Percentiles rank a stretch among this genome's conserved stretches.
These are phyloP conservation scores for Siniperca chuatsi DNA, from an alignment of 2,113 vertebrate genomes.

Conservation along the genomic window DNA sequence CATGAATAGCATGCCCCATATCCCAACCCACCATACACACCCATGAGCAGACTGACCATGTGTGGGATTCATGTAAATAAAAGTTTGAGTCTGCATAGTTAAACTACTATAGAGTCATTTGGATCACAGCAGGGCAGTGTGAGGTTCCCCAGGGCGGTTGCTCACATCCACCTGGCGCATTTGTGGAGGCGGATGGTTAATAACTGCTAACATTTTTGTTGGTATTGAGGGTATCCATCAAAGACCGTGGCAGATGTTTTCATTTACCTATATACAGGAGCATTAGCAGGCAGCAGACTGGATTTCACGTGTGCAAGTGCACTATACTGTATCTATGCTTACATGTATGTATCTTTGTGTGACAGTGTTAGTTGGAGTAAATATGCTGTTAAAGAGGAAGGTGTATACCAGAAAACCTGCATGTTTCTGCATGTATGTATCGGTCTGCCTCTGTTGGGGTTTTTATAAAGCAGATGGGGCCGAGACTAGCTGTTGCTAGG, in stretches of 20 bases:
- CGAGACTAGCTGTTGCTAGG: conserved; percentile 63
- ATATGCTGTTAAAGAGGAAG: not conserved
- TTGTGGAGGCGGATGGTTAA: conserved; percentile 49
- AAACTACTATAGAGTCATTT: conserved; percentile 8
- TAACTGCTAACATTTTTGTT: conserved; percentile 64
- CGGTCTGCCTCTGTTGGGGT: conserved; percentile 1
- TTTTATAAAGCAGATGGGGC: conserved; percentile 54
- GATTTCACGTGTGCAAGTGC: not conserved
- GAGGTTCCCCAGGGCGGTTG: not conserved
- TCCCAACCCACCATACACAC: not conserved
- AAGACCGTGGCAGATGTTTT: conserved; percentile 17
- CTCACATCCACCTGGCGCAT: conserved; percentile 7
- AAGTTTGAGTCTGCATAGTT: conserved; percentile 1
- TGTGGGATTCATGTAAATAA: conserved; percentile 35
- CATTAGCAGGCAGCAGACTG: not conserved
- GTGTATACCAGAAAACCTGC: not conserved
- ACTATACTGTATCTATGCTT: not conserved
- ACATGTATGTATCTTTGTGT: not conserved
- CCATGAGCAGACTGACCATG: not conserved
- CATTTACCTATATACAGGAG: not conserved
- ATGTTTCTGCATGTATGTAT: conserved; percentile 15
- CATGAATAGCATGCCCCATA: not conserved
- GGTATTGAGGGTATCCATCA: conserved; percentile 53
- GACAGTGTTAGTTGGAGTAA: not conserved
- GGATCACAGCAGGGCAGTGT: not conserved